phyloP scores from a whole-genome alignment of 2,797 vertebrate species.

The Helicolenus hilgendorfi region DNA sequence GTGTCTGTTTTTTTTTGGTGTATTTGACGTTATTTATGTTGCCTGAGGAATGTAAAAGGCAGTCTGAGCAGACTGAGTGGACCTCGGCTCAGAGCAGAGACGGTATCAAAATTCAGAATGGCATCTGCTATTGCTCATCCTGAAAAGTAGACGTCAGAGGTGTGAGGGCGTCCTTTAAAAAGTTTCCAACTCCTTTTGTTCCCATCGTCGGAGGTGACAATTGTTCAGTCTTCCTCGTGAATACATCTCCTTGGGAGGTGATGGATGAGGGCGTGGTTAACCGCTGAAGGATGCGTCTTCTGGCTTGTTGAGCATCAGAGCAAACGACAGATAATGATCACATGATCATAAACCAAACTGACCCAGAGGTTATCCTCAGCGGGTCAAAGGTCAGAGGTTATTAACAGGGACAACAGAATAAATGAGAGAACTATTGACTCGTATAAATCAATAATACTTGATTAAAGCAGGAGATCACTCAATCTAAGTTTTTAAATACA shows the following conservation, averaged over 20 bases:
- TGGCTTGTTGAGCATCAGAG: constrained; percentile 34
- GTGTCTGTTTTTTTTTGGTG: constrained; percentile 15
- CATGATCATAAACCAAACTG: neutral
- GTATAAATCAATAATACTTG: constrained; percentile 27
- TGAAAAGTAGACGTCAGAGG: constrained; percentile 44
- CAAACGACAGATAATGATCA: neutral
- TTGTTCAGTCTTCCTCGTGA: constrained; percentile 46
- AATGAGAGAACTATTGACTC: constrained; percentile 28
- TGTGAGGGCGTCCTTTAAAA: constrained; percentile 51
- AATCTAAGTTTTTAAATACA: constrained; percentile 13
- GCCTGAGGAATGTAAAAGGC: constrained; percentile 34
- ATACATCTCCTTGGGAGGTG: constrained; percentile 34
- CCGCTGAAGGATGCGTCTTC: constrained; percentile 48
- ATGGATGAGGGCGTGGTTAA: constrained; percentile 68
- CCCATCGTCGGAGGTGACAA: constrained; percentile 6
- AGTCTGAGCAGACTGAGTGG: constrained; percentile 26
- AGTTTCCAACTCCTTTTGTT: constrained; percentile 47
- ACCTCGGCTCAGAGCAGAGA: constrained; percentile 4
- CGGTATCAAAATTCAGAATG: constrained; percentile 69
- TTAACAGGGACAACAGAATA: neutral
- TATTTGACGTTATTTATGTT: constrained; percentile 38
- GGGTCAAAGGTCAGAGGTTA: constrained; percentile 48
- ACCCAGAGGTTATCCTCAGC: neutral
- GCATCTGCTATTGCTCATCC: constrained; percentile 69
- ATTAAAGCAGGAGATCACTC: constrained; percentile 31